Percentiles rank a stretch among this genome's conserved stretches.
Evolutionary conservation across 64 coral and sea anemone species (phyloP).

Genomic region (Platygyra sinensis): DNA sequence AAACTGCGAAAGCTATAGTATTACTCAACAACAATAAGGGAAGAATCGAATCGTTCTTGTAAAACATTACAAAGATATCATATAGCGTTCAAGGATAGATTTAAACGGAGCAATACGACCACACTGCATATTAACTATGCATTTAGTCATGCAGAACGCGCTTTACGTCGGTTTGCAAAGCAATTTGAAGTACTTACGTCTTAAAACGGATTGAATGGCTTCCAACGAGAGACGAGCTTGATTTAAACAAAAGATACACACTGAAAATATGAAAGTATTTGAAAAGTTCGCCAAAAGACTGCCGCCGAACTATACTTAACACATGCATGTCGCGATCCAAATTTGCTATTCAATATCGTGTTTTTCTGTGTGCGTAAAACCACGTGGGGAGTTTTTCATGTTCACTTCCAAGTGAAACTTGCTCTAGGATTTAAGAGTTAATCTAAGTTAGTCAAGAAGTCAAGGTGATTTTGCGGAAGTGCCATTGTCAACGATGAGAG

Average conservation of each 20-base stretch:
- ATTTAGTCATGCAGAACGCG: not conserved
- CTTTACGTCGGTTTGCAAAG: not conserved
- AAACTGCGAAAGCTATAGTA: too few species aligned
- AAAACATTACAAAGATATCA: too few species aligned
- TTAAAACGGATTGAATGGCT: too few species aligned
- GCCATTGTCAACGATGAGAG: too few species aligned
- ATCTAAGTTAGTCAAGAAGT: not conserved
- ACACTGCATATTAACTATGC: not conserved
- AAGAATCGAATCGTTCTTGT: too few species aligned
- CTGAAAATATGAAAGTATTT: not conserved
- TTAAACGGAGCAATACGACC: not conserved
- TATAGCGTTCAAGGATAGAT: too few species aligned
- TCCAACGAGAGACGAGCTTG: too few species aligned
- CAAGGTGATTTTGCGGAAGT: too few species aligned
- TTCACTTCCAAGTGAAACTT: not conserved
- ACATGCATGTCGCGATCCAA: not conserved
- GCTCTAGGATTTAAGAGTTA: not conserved
- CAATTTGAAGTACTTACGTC: too few species aligned
- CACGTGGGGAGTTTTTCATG: not conserved
- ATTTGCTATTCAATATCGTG: not conserved
- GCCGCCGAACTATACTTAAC: not conserved
- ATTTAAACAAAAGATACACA: too few species aligned
- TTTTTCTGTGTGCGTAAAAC: not conserved
- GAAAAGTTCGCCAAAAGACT: not conserved
- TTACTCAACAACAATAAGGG: too few species aligned